Conservation (phyloP, 2,888 invertebrate species). For the Trissolcus japonicus region DNA sequence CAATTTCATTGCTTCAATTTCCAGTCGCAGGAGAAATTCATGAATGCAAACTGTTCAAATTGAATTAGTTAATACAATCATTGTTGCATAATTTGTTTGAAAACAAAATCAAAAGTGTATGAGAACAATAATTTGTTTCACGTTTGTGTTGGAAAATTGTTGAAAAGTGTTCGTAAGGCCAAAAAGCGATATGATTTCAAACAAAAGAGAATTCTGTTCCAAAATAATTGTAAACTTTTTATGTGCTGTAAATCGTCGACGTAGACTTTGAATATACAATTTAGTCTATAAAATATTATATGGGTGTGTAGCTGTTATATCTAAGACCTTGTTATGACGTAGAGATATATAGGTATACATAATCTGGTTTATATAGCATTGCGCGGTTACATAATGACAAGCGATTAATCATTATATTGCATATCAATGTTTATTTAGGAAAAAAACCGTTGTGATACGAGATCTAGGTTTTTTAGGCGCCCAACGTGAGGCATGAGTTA, state of each 20-base stretch:
- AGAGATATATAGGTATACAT: constrained; percentile 12
- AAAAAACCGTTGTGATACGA: constrained; percentile 1
- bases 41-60: too few relatives aligned
- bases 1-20: too few relatives aligned
- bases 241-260: constrained; percentile 24
- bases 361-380: constrained; percentile 17
- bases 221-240: constrained; percentile 23
- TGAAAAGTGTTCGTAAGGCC: too few relatives aligned
- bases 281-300: constrained; percentile 32
- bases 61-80: too few relatives aligned
- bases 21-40: too few relatives aligned
- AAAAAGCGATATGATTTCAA: too few relatives aligned
- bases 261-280: constrained; percentile 19
- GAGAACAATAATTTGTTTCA: too few relatives aligned
- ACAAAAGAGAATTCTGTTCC: not conserved
- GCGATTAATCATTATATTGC: constrained; percentile 13
- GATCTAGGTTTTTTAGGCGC: constrained; percentile 4
- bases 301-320: constrained; percentile 33
- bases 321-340: constrained; percentile 31
- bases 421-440: constrained; percentile 17
- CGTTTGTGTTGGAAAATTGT: too few relatives aligned
- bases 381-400: constrained; percentile 13
- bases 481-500: not conserved
- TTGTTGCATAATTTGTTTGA: too few relatives aligned
- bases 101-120: too few relatives aligned